A percentile compares a stretch with the other conserved stretches of the same genome.
Evolutionary conservation across 1,140 invertebrate species (phyloP).

Genomic region (Pemphigus obesinymphae): DNA sequence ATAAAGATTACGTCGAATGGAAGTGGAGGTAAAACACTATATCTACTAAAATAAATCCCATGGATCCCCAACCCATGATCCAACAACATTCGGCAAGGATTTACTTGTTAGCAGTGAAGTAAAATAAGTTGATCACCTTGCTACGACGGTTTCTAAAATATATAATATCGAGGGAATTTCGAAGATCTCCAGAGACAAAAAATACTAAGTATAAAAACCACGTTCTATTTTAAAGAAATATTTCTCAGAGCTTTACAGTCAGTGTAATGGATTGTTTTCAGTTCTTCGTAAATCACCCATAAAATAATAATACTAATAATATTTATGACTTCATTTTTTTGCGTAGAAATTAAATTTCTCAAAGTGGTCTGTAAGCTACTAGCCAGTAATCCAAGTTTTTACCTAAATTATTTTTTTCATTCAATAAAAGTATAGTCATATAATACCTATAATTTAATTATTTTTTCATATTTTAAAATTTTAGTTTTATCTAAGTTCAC

Average conservation of each 20-base stretch:
- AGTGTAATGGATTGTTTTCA: not conserved
- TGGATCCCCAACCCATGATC: not conserved
- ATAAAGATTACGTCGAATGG: not conserved
- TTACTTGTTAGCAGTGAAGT: constrained; percentile 13
- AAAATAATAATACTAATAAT: too few species aligned
- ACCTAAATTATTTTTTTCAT: too few species aligned
- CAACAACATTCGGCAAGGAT: not conserved
- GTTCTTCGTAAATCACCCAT: not conserved
- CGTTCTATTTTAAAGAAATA: not conserved
- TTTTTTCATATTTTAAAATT: too few species aligned
- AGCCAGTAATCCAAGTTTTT: too few species aligned
- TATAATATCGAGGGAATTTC: not conserved
- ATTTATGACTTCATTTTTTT: too few species aligned
- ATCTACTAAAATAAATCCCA: constrained; percentile 4
- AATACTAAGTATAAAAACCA: not conserved
- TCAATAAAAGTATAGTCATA: too few species aligned
- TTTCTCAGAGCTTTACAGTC: not conserved
- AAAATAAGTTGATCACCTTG: not conserved
- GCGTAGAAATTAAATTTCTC: too few species aligned
- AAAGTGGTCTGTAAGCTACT: too few species aligned
- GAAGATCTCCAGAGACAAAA: not conserved
- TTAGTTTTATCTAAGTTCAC: too few species aligned
- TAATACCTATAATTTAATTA: too few species aligned
- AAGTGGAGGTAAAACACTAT: not conserved
- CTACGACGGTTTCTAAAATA: not conserved